Conservation (phyloP, 1,140 invertebrate genomes). For the Papilio helenus region DNA sequence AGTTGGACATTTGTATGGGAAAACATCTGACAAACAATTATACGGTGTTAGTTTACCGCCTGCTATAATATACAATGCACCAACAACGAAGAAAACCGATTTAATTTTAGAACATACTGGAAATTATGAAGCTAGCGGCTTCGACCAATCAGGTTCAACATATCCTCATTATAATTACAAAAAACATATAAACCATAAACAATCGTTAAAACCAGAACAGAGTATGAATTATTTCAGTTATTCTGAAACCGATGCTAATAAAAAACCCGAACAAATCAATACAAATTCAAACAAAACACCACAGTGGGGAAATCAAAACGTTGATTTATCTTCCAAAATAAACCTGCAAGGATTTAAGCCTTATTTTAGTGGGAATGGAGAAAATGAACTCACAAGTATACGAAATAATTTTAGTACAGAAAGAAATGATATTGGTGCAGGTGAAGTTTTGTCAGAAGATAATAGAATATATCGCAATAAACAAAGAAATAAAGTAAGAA, state of each 20-base stretch:
- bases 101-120: constrained; percentile 66
- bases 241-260: constrained; percentile 60
- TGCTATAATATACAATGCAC: constrained; percentile 47
- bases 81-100: constrained; percentile 39
- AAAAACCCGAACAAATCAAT: constrained; percentile 48
- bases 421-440: constrained; percentile 45
- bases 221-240: constrained; percentile 67
- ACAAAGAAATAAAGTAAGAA: constrained; percentile 53
- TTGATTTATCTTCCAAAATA: background rate
- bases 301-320: constrained; percentile 43
- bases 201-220: constrained; percentile 46
- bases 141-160: constrained; percentile 32
- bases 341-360: constrained; percentile 50
- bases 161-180: constrained; percentile 24
- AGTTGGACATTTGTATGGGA: constrained; percentile 71
- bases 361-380: constrained; percentile 51
- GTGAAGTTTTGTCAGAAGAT: constrained; percentile 43
- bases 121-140: constrained; percentile 49
- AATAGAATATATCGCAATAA: constrained; percentile 43
- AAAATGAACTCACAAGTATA: constrained; percentile 67
- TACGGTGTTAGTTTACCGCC: constrained; percentile 66
- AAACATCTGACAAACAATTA: constrained; percentile 71
- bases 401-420: constrained; percentile 68
- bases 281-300: background rate
- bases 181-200: constrained; percentile 41